Percentiles rank a stretch among this genome's conserved stretches.
Evolutionary conservation across 2,888 invertebrate species (phyloP).

Genomic region (Agonopterix heracliana): DNA sequence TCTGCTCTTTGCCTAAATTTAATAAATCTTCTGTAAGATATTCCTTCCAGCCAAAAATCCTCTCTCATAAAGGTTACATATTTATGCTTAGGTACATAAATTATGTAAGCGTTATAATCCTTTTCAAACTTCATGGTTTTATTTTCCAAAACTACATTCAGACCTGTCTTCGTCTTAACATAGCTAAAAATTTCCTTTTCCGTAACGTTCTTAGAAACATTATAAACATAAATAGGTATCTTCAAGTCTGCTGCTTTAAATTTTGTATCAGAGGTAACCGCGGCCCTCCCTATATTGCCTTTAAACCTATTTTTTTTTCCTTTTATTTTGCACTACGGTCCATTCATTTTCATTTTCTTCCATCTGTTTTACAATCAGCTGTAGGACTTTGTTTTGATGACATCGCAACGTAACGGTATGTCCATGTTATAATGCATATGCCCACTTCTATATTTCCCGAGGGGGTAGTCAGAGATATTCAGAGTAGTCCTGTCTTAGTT

Average conservation of each 20-base stretch:
- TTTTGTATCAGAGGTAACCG: constrained; percentile 3
- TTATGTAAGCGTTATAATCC: constrained; percentile 13
- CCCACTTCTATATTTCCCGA: too few relatives aligned
- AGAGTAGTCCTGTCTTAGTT: too few relatives aligned
- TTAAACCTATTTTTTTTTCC: constrained; percentile 11
- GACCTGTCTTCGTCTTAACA: constrained; percentile 9
- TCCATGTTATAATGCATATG: too few relatives aligned
- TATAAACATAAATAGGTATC: constrained; percentile 15
- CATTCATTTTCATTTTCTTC: constrained; percentile 4
- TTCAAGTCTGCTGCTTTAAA: constrained; percentile 18
- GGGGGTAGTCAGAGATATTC: too few relatives aligned
- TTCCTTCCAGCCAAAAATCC: constrained; percentile 18
- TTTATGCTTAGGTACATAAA: constrained; percentile 15
- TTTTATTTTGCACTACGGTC: constrained; percentile 10
- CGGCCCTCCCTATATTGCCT: constrained; percentile 7
- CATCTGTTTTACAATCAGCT: too few relatives aligned
- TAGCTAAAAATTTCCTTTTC: constrained; percentile 13
- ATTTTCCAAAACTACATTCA: constrained; percentile 11
- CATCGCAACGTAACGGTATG: too few relatives aligned
- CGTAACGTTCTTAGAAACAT: constrained; percentile 12
- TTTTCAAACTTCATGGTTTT: constrained; percentile 12
- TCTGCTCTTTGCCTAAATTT: constrained; percentile 5
- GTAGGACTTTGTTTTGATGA: too few relatives aligned
- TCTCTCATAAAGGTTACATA: constrained; percentile 12
- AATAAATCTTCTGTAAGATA: constrained; percentile 15